These are phyloP conservation scores for Ctenoplectra terminalis DNA, from an alignment of 1,140 invertebrate species.

Conservation along the genomic window DNA sequence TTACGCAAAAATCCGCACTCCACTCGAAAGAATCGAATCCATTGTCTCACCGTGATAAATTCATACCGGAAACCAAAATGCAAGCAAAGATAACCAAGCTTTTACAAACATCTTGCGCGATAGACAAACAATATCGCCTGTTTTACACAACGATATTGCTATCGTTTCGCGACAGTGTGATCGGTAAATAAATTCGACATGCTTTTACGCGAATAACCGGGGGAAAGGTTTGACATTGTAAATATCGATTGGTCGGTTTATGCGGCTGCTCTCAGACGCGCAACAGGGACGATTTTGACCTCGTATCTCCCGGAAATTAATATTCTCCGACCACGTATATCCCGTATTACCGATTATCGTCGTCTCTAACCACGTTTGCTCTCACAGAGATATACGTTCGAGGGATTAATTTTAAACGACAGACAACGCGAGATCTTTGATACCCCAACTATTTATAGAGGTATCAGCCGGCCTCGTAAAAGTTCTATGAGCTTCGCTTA, in stretches of 20 bases:
- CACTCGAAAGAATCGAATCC: no score
- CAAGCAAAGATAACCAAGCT: background rate
- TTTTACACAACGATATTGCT: background rate
- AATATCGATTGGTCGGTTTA: constrained; percentile 40
- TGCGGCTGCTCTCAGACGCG: constrained; percentile 12
- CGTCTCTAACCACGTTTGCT: constrained; percentile 51
- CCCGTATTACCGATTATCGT: constrained; percentile 65
- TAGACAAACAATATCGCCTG: background rate
- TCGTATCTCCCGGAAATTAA: constrained; percentile 50
- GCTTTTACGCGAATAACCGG: background rate
- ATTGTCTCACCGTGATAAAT: no score
- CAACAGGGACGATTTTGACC: constrained; percentile 30
- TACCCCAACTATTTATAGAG: constrained; percentile 61
- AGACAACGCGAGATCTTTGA: constrained; percentile 54
- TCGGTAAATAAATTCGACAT: background rate
- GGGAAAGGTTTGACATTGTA: background rate
- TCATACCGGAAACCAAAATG: no score
- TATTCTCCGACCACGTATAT: constrained; percentile 63
- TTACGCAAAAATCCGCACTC: no score
- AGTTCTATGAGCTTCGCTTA: constrained; percentile 55
- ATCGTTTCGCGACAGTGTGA: constrained; percentile 24
- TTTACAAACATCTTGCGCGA: background rate
- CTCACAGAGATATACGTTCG: constrained; percentile 15
- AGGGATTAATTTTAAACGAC: constrained; percentile 63
- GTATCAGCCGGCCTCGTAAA: constrained; percentile 58